Conservation (phyloP, 2,888 invertebrate species). For the Spisula subtruncata region DNA sequence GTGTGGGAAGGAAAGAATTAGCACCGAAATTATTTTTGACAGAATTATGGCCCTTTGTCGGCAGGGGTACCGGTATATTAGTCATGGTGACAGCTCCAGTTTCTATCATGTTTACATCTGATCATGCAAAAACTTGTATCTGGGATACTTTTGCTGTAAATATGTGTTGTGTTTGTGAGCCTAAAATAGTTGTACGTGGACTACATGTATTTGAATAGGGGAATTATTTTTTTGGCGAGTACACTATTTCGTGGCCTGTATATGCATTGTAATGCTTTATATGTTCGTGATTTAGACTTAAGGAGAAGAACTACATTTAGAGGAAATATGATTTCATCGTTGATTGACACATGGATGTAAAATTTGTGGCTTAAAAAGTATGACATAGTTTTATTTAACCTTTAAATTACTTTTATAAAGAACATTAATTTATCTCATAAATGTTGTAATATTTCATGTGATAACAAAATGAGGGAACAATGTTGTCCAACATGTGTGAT, state of each 20-base stretch:
- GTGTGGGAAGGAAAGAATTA: too few relatives aligned
- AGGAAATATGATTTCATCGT: conserved; percentile 16
- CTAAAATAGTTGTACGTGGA: not conserved
- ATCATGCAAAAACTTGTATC: not conserved
- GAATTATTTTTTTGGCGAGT: conserved; percentile 11
- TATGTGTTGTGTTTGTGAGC: conserved; percentile 5
- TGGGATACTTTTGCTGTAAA: not conserved
- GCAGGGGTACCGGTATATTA: too few relatives aligned
- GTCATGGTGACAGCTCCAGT: too few relatives aligned
- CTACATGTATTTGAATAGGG: conserved; percentile 14
- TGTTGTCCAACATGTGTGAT: too few relatives aligned
- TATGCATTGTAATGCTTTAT: conserved; percentile 43
- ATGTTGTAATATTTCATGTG: too few relatives aligned
- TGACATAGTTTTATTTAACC: not conserved
- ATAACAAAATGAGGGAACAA: too few relatives aligned
- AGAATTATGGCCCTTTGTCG: too few relatives aligned
- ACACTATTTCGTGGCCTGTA: conserved; percentile 39
- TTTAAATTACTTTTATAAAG: not conserved
- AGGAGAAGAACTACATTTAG: conserved; percentile 45
- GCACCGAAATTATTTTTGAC: too few relatives aligned
- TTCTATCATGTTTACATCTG: not conserved
- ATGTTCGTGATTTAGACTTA: conserved; percentile 45
- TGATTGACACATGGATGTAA: not conserved
- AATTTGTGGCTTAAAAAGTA: not conserved
- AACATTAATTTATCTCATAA: too few relatives aligned